Conservation (phyloP, 1,140 invertebrate genomes). For the Pseudomyrmex dendroicus region DNA sequence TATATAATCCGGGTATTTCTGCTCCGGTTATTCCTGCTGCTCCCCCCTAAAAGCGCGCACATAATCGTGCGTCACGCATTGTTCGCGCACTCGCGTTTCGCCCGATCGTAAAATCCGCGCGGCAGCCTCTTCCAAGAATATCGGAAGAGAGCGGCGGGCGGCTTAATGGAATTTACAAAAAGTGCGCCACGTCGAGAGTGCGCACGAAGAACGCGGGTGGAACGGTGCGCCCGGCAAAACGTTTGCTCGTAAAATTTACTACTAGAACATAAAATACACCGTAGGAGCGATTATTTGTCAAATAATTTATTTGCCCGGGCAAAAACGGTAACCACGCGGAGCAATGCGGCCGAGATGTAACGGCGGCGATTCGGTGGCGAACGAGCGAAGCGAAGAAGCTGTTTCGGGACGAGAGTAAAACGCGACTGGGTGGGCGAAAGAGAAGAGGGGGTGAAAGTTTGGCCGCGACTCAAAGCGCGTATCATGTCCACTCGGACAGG, state of each 20-base stretch:
- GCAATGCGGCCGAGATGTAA: conserved; percentile 56
- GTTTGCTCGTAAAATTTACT: conserved; percentile 64
- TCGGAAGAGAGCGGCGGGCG: background rate
- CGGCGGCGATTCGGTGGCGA: conserved; percentile 71
- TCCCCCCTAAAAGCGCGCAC: background rate
- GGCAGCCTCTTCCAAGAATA: conserved; percentile 26
- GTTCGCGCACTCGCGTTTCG: conserved; percentile 48
- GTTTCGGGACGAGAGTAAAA: background rate
- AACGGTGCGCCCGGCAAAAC: conserved; percentile 9
- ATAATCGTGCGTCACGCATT: conserved; percentile 41
- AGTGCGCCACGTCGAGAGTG: conserved; percentile 23
- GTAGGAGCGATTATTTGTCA: conserved; percentile 67
- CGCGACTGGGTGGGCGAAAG: too few relatives aligned
- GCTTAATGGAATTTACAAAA: conserved; percentile 69
- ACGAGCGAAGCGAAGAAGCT: conserved; percentile 64
- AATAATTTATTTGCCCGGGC: conserved; percentile 68
- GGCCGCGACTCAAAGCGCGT: conserved; percentile 71
- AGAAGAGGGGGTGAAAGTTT: conserved; percentile 57
- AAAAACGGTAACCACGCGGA: conserved; percentile 46
- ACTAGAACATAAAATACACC: conserved; percentile 64
- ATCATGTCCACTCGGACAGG: conserved; percentile 67
- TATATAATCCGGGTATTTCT: conserved; percentile 73
- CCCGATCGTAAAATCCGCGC: conserved; percentile 61
- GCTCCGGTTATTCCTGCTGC: background rate
- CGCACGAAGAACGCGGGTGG: background rate